Percentiles rank a stretch among this genome's conserved stretches.
phyloP scores from a whole-genome alignment of 2,888 invertebrate genomes.

The Lycia hirtaria region DNA sequence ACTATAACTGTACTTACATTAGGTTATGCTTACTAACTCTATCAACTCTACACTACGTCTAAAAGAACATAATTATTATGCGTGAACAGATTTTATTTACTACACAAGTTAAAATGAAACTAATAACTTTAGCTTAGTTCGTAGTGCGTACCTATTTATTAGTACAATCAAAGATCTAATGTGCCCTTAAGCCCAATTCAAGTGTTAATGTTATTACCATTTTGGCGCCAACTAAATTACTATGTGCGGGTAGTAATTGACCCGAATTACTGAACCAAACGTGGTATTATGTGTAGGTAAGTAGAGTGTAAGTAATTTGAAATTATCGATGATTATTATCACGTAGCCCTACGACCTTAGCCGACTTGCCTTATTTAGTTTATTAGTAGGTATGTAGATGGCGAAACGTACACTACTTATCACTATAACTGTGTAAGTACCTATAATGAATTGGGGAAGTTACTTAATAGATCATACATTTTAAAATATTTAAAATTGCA shows the following conservation, averaged over 20 bases:
- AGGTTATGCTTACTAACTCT: too few species aligned
- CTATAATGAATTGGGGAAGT: too few species aligned
- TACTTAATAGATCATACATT: too few species aligned
- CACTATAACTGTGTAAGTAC: too few species aligned
- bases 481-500: too few species aligned
- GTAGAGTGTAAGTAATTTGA: conserved; percentile 17
- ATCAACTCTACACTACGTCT: too few species aligned
- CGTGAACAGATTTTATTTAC: too few species aligned
- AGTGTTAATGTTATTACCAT: conserved; percentile 39
- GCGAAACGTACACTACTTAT: too few species aligned
- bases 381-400: not conserved
- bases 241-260: conserved; percentile 14
- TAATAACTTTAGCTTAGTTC: not conserved
- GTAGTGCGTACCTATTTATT: conserved; percentile 1
- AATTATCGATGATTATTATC: conserved; percentile 11
- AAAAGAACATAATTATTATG: too few species aligned
- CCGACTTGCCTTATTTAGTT: conserved; percentile 26
- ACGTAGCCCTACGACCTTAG: conserved; percentile 36
- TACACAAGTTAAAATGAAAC: too few species aligned
- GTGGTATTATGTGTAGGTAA: not conserved
- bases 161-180: not conserved
- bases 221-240: conserved; percentile 2
- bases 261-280: conserved; percentile 12
- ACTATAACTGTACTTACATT: too few species aligned
- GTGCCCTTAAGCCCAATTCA: conserved; percentile 18